A percentile compares a stretch with the other conserved stretches of the same genome.
These are phyloP conservation scores for Drosophila pruinosa DNA, from an alignment of 1,140 invertebrate genomes.

Conservation along the genomic window DNA sequence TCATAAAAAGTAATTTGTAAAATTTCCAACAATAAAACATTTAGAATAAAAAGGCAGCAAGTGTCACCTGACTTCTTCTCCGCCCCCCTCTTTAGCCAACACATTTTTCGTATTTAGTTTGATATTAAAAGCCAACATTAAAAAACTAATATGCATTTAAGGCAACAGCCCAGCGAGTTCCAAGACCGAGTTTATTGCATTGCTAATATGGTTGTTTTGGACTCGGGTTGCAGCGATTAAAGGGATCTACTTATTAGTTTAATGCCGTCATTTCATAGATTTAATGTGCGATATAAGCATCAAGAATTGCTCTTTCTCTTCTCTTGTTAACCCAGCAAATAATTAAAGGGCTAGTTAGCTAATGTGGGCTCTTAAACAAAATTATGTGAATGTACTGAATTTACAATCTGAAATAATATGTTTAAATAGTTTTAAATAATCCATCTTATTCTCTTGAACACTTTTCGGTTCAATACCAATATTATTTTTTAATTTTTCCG, in stretches of 20 bases:
- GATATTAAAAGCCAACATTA: conserved; percentile 55
- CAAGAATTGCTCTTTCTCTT: not conserved
- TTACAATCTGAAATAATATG: too few relatives aligned
- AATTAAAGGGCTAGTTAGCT: not conserved
- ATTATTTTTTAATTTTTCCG: too few relatives aligned
- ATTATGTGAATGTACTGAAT: too few relatives aligned
- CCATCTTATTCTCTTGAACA: too few relatives aligned
- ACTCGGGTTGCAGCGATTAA: not conserved
- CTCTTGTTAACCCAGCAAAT: not conserved
- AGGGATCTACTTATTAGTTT: not conserved
- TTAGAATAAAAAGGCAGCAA: conserved; percentile 52
- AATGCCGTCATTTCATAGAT: conserved; percentile 6
- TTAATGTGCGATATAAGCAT: not conserved
- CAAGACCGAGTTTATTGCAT: conserved; percentile 7
- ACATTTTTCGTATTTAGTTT: conserved; percentile 75
- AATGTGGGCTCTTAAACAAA: too few relatives aligned
- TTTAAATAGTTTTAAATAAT: too few relatives aligned
- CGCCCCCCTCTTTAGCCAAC: conserved; percentile 13
- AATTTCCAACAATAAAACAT: conserved; percentile 71
- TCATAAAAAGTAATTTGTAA: conserved; percentile 71
- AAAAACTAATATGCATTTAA: conserved; percentile 61
- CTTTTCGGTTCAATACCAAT: too few relatives aligned
- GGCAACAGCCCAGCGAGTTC: conserved; percentile 11
- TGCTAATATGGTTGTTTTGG: not conserved
- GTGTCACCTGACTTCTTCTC: conserved; percentile 23